These are phyloP conservation scores for Scaptomyza flava DNA, from an alignment of 2,888 invertebrate species.

Conservation along the genomic window DNA sequence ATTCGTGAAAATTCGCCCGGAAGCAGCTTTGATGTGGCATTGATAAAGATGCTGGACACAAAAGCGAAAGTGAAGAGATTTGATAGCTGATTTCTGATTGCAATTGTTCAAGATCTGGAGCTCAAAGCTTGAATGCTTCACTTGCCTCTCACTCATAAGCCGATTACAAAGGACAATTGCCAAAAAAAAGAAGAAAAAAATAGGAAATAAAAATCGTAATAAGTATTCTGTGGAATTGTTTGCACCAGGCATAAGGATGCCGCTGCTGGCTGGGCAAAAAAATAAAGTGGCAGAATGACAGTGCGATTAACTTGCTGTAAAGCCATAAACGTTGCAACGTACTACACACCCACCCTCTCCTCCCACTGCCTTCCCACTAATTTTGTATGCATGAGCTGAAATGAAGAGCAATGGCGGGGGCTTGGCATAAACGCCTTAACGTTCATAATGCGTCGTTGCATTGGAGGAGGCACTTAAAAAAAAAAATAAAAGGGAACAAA, in stretches of 20 bases:
- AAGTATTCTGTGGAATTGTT: constrained; percentile 37
- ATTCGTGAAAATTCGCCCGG: constrained; percentile 38
- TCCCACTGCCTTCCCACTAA: constrained; percentile 53
- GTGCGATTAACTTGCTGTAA: constrained; percentile 77
- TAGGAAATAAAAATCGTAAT: not conserved
- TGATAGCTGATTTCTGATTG: constrained; percentile 16
- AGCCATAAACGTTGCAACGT: constrained; percentile 71
- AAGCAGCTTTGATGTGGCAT: constrained; percentile 26
- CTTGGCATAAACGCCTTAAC: constrained; percentile 60
- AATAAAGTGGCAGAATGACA: constrained; percentile 70
- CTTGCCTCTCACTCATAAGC: constrained; percentile 51
- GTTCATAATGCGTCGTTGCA: constrained; percentile 59
- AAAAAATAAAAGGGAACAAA: constrained; percentile 28
- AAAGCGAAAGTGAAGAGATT: constrained; percentile 12
- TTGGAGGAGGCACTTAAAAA: constrained; percentile 65
- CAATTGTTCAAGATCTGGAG: constrained; percentile 15
- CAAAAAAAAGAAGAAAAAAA: constrained; percentile 8
- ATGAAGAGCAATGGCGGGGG: constrained; percentile 54
- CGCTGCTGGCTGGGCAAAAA: constrained; percentile 17
- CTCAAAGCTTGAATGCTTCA: constrained; percentile 39
- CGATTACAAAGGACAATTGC: constrained; percentile 57
- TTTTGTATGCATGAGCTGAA: constrained; percentile 80
- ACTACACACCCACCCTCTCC: constrained; percentile 17
- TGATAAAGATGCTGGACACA: not conserved
- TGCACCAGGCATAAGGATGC: constrained; percentile 35